Base-by-base conservation (phyloP, 2,888 invertebrate species). In the Yponomeuta malinellus region DNA sequence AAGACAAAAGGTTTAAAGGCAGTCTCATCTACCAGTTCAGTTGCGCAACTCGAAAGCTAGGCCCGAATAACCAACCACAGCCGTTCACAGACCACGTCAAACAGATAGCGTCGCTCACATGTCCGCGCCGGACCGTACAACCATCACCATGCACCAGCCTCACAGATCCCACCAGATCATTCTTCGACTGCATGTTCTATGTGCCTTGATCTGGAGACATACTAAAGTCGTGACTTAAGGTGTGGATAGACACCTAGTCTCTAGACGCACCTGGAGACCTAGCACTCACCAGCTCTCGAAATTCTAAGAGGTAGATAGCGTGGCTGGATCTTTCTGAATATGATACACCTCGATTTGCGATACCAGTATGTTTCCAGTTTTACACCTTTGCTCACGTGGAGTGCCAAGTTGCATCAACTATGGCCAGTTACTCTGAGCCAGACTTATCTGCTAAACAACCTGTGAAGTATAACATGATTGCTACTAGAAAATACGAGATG, bases 121-220 rank as follows among this genome's bases (percentile, higher is more conserved):
- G 52, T 59, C 52, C 52, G 52, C 15, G 66, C 37, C 66, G 31
- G 33, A 33, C 37, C 31, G 67, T 78, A 86, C 91, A 92, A 91
- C 91, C 91, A 91, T 91, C 91, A 91, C 91, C 92, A 91, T 88
- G 88, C 88, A 86, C 86, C 76, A 77, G 83, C 83, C 83, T 80
- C 80, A 78, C 75, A 76, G 74, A 75, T 76, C 77, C 75, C 79
- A 59, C 52, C 52, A 59, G 52, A 59, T 59, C 77, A 72, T 73
- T 65, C 75, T 74, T 72, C 73, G 72, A 76, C 74, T 80, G 86
- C 85, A 85, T 86, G 85, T 78, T 82, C 80, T 87, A 83, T 90
- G 87, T 89, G 86, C 83, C 86, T 88, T 81, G 84, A 82, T 6
- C 43, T 43, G 43, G 43, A 43, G 43, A 43, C 8, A 43, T 43